Percentiles rank a stretch among this genome's conserved stretches.
phyloP scores from a whole-genome alignment of 1,140 invertebrate species.

The Bombyx mandarina region DNA sequence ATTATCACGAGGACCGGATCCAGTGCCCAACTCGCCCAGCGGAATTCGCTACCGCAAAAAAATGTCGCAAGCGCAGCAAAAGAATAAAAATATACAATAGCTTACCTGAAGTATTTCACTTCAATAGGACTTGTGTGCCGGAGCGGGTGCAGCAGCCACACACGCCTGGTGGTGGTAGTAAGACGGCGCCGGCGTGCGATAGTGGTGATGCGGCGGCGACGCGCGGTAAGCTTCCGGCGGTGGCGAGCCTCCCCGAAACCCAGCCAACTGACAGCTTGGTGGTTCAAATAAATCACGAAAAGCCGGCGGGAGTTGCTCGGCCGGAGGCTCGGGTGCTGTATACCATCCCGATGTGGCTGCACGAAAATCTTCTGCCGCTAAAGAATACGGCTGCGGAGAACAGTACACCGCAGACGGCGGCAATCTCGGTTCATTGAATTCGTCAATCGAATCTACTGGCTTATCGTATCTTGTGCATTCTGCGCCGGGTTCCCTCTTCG shows the following conservation, averaged over 20 bases:
- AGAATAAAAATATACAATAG: constrained; percentile 10
- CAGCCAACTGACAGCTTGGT: constrained; percentile 73
- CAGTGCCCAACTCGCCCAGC: constrained; percentile 46
- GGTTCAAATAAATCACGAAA: constrained; percentile 60
- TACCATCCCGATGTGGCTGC: constrained; percentile 73
- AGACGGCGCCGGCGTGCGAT: constrained; percentile 60
- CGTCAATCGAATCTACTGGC: constrained; percentile 57
- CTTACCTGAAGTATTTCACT: constrained; percentile 49
- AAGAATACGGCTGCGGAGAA: constrained; percentile 70
- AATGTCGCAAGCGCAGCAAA: constrained; percentile 38
- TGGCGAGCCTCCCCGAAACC: constrained; percentile 72
- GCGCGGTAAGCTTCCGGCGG: constrained; percentile 66
- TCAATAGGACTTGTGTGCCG: constrained; percentile 65
- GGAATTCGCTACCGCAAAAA: constrained; percentile 40
- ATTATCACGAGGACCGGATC: constrained; percentile 31
- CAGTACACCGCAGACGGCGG: constrained; percentile 67
- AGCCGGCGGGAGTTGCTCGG: constrained; percentile 57
- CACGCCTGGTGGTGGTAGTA: constrained; percentile 72
- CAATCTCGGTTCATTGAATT: constrained; percentile 61
- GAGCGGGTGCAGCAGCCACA: constrained; percentile 52
- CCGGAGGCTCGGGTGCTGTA: constrained; percentile 71
- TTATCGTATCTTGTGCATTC: constrained; percentile 72
- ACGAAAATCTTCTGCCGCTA: constrained; percentile 65
- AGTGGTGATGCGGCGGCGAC: constrained; percentile 58
- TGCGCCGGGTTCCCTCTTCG: constrained; percentile 76